Percentiles rank a stretch among this genome's conserved stretches.
Conservation (phyloP, 2,888 invertebrate genomes). For the Rhagonycha lutea region DNA sequence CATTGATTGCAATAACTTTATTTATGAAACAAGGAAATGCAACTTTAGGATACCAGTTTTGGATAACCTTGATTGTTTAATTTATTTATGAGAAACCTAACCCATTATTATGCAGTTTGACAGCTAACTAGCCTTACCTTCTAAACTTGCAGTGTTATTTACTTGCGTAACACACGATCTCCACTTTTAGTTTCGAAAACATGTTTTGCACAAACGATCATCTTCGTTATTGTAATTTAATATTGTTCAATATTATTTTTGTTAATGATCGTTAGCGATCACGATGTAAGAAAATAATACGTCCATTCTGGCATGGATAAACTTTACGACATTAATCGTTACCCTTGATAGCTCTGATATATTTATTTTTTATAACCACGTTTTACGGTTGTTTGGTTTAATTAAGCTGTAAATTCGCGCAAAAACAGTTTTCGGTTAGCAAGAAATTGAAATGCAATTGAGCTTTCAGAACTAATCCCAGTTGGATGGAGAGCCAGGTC, state of each 20-base stretch:
- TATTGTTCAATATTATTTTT: conserved; percentile 1
- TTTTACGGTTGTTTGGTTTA: background rate
- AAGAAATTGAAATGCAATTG: no score
- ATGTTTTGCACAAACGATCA: background rate
- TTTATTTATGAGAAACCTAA: conserved; percentile 52
- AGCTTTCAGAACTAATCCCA: no score
- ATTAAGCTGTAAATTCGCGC: background rate
- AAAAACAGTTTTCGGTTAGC: background rate
- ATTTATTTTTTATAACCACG: background rate
- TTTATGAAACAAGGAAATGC: conserved; percentile 38
- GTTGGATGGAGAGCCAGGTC: no score
- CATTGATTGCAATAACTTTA: background rate
- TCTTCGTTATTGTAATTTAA: background rate
- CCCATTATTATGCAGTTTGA: conserved; percentile 50
- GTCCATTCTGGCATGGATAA: background rate
- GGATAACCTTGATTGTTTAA: conserved; percentile 52
- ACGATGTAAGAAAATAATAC: background rate
- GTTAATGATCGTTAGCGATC: background rate
- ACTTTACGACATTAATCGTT: background rate
- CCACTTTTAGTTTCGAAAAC: conserved; percentile 8
- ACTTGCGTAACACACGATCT: conserved; percentile 32
- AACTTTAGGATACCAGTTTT: conserved; percentile 48
- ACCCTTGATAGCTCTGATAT: background rate
- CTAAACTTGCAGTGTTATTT: conserved; percentile 28
- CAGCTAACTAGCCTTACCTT: conserved; percentile 45